Evolutionary conservation across 2,888 invertebrate species (phyloP), one percentile per base, ranked within the genome.

Genomic region (Rugalucina vietnamica): DNA sequence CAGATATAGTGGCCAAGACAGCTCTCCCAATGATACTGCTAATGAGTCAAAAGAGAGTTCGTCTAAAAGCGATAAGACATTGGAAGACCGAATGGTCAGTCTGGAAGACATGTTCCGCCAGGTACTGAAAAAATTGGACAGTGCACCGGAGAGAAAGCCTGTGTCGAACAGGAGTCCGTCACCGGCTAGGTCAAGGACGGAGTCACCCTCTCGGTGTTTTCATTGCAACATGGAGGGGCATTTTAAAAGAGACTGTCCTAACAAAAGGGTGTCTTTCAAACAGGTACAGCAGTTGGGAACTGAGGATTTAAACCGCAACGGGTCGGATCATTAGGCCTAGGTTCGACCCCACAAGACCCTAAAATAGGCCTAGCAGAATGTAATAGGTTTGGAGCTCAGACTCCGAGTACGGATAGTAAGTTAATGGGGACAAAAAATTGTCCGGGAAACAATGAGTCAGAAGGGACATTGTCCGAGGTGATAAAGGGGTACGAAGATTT

Each of bases 281-380:
- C 2, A 34, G 12, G 18, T 10, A 21, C 32, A 34, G 34, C 3
- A 18, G 65, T 5, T 4, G 4, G 54, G 18, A 65, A 29, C 5
- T 57, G 65, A 65, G 21, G 65, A 65, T 65, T 65, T 65, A 65
- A 65, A 65, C 65, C 34, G 34, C 65, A 34, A 34, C 21, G 65
- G 65, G 65, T 65, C 65, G 65, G 65, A 65, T 18, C 65, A 3
- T 3, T 1, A 65, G 65, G 65, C 65, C 65, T 34, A 65, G 65
- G 65, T 18, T 34, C 65, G 65, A 34, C 65, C 65, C 65, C n/a
- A n/a, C n/a, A n/a, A n/a, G n/a, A n/a, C n/a, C n/a, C n/a, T n/a
- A n/a, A n/a, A n/a, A n/a, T n/a, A n/a, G n/a, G n/a, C n/a, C n/a
- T n/a, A n/a, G n/a, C n/a, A n/a, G n/a, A n/a, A n/a, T n/a, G n/a